Percentiles rank a stretch among this genome's conserved stretches.
Evolutionary conservation across 2,888 invertebrate genomes (phyloP).

Genomic region (Eilema griseolum): DNA sequence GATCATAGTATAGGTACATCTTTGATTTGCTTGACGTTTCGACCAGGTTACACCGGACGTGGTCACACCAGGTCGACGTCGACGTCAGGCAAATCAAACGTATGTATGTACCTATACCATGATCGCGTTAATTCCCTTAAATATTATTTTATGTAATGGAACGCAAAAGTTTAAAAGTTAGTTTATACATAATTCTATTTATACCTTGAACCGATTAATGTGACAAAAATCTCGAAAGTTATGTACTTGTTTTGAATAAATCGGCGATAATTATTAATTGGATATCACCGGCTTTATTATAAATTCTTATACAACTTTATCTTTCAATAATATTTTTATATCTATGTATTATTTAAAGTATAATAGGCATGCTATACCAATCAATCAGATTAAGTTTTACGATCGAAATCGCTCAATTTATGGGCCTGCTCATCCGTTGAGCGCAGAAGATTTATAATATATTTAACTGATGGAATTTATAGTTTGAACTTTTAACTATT

Average conservation of each 20-base stretch:
- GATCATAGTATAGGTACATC: too few species aligned
- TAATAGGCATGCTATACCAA: conserved; percentile 41
- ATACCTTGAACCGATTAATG: not conserved
- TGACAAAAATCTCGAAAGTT: not conserved
- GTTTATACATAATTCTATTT: not conserved
- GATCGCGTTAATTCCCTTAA: too few species aligned
- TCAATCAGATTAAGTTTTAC: conserved; percentile 50
- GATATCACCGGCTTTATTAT: conserved; percentile 5
- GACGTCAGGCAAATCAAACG: too few species aligned
- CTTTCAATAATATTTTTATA: conserved; percentile 43
- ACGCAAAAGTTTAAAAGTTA: too few species aligned
- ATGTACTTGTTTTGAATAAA: conserved; percentile 13
- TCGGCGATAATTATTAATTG: conserved; percentile 12
- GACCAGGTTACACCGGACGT: too few species aligned
- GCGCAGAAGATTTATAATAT: conserved; percentile 35
- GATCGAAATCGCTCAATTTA: conserved; percentile 43
- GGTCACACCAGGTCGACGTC: too few species aligned
- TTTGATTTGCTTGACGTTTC: too few species aligned
- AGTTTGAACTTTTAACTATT: conserved; percentile 8
- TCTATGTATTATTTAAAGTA: conserved; percentile 21
- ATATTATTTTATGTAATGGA: too few species aligned
- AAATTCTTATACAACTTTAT: conserved; percentile 27
- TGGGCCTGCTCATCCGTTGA: conserved; percentile 29
- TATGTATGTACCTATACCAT: too few species aligned
- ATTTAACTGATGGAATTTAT: conserved; percentile 32